A percentile compares a stretch with the other conserved stretches of the same genome.
phyloP scores from a whole-genome alignment of 2,888 invertebrate species.

The Tiliacea citrago region DNA sequence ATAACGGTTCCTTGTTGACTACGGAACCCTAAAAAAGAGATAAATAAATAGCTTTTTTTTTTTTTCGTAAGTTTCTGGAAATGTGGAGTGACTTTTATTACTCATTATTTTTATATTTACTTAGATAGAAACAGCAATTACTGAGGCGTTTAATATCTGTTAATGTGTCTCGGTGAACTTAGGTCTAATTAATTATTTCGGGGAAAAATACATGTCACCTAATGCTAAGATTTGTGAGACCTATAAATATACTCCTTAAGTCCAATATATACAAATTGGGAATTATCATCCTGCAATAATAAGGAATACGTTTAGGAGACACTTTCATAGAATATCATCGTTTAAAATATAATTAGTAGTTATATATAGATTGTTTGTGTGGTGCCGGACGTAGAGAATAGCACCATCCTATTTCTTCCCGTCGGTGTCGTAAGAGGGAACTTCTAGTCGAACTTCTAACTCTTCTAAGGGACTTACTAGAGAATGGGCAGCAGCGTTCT shows the following conservation, averaged over 20 bases:
- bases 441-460: too few species aligned
- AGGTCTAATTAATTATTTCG: conserved; percentile 17
- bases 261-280: conserved; percentile 1
- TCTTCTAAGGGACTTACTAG: too few species aligned
- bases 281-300: background rate
- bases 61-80: background rate
- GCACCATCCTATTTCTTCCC: too few species aligned
- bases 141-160: conserved; percentile 31
- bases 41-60: conserved; percentile 4
- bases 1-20: too few species aligned
- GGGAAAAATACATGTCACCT: background rate
- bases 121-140: conserved; percentile 2
- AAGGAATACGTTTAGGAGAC: background rate
- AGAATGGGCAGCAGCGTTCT: too few species aligned
- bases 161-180: conserved; percentile 6
- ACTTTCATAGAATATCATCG: background rate
- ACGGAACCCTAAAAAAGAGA: background rate
- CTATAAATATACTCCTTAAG: background rate
- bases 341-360: background rate
- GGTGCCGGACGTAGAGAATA: too few species aligned
- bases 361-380: too few species aligned
- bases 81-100: background rate
- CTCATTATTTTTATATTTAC: conserved; percentile 15
- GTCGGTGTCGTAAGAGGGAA: too few species aligned
- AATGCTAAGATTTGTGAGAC: background rate